phyloP scores from a whole-genome alignment of 2,888 invertebrate genomes.

The Pteria penguin region DNA sequence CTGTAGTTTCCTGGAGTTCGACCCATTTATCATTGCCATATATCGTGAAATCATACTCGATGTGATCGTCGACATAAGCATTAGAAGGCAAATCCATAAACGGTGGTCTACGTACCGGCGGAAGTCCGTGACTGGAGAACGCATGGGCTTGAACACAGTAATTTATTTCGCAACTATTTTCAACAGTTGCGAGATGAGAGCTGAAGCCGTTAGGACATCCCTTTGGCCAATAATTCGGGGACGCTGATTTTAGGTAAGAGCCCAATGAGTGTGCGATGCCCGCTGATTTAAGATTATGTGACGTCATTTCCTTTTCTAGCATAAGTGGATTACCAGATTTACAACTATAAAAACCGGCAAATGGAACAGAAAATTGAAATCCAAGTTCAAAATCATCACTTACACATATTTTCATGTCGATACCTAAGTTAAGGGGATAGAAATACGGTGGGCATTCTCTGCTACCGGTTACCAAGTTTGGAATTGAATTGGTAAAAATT shows the following conservation, averaged over 20 bases:
- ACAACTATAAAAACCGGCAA: constrained; percentile 72
- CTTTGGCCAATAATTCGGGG: constrained; percentile 55
- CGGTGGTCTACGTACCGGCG: constrained; percentile 66
- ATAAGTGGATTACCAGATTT: constrained; percentile 62
- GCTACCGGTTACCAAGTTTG: constrained; percentile 60
- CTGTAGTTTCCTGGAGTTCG: too few species aligned
- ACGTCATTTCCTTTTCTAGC: constrained; percentile 5
- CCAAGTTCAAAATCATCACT: constrained; percentile 71
- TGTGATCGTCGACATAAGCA: constrained; percentile 6
- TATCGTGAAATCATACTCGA: too few species aligned
- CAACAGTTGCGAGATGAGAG: constrained; percentile 64
- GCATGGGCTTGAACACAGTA: constrained; percentile 66
- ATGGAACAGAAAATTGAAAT: constrained; percentile 57
- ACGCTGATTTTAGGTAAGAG: constrained; percentile 44
- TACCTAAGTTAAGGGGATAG: constrained; percentile 55
- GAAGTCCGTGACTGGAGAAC: constrained; percentile 57
- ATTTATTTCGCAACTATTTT: constrained; percentile 67
- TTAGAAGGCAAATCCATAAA: constrained; percentile 56
- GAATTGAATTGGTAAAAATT: constrained; percentile 52
- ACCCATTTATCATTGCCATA: too few species aligned
- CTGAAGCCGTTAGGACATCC: constrained; percentile 69
- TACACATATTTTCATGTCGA: constrained; percentile 63
- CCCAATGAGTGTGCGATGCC: constrained; percentile 31
- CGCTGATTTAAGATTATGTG: too few species aligned
- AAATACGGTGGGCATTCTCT: constrained; percentile 62